phyloP scores from a whole-genome alignment of 2,888 invertebrate genomes.

The Drosophila bunnanda region DNA sequence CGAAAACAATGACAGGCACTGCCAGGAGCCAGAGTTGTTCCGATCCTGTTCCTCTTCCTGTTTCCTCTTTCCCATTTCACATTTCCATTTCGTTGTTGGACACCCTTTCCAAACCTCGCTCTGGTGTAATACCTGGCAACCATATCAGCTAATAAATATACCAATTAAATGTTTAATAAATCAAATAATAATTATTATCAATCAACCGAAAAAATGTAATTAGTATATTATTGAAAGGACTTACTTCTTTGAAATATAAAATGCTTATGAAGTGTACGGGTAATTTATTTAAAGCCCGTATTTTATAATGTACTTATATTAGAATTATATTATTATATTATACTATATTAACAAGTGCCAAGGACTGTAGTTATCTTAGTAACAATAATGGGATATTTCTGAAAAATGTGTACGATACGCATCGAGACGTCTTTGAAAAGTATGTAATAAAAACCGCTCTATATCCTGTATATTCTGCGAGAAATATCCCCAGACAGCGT shows the following conservation, averaged over 20 bases:
- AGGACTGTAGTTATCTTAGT: not conserved
- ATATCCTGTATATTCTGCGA: not conserved
- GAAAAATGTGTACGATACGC: no score
- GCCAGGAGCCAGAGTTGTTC: conserved; percentile 14
- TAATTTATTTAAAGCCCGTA: no score
- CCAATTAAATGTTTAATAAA: no score
- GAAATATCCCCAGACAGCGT: not conserved
- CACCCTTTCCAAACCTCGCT: not conserved
- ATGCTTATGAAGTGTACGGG: no score
- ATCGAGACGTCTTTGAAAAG: not conserved
- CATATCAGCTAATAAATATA: no score
- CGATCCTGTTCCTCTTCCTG: conserved; percentile 33
- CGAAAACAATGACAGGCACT: conserved; percentile 47
- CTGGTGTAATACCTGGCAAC: no score
- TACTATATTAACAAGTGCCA: not conserved
- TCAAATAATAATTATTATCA: not conserved
- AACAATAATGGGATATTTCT: no score
- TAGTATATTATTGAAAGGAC: not conserved
- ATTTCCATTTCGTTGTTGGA: conserved; percentile 22
- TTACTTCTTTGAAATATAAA: not conserved
- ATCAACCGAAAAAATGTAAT: not conserved
- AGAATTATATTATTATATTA: no score
- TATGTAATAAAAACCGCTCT: no score
- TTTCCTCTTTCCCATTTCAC: conserved; percentile 5
- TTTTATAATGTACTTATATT: not conserved